A percentile compares a stretch with the other conserved stretches of the same genome.
phyloP scores from a whole-genome alignment of 2,888 invertebrate genomes.

The Troilus luridus region DNA sequence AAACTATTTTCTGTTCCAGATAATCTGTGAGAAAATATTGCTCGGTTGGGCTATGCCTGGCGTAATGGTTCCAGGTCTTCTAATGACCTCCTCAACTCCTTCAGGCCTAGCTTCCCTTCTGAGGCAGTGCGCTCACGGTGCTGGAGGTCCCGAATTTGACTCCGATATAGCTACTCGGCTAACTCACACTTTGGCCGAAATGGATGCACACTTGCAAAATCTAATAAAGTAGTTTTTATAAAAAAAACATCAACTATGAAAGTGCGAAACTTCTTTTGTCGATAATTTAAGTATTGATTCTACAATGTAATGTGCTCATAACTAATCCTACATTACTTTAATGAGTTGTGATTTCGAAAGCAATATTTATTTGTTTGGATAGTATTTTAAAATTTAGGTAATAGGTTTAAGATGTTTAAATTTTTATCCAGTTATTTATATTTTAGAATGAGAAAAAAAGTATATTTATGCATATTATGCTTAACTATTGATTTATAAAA shows the following conservation, averaged over 20 bases:
- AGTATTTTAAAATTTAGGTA: background rate
- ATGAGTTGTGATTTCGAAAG: background rate
- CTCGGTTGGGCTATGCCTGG: slow-evolving; percentile 77
- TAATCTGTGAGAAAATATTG: slow-evolving; percentile 78
- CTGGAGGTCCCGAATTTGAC: slow-evolving; percentile 52
- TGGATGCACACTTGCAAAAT: slow-evolving; percentile 56
- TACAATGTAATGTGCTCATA: background rate
- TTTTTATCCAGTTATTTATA: background rate
- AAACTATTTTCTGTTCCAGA: slow-evolving; percentile 69
- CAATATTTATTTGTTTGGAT: background rate
- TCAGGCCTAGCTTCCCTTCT: slow-evolving; percentile 74
- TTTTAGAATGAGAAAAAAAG: background rate
- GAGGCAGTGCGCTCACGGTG: slow-evolving; percentile 72
- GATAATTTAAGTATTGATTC: background rate
- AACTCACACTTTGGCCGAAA: slow-evolving; percentile 59
- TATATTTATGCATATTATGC: background rate
- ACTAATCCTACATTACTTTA: background rate
- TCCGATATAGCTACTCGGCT: slow-evolving; percentile 53
- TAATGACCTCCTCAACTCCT: slow-evolving; percentile 75
- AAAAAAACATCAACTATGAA: background rate
- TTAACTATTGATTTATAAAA: background rate
- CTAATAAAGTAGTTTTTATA: background rate
- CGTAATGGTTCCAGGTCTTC: slow-evolving; percentile 74
- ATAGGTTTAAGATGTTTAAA: background rate
- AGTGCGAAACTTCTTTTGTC: background rate